Conservation (phyloP, 2,797 vertebrate species). For the Malacoraja senta region DNA sequence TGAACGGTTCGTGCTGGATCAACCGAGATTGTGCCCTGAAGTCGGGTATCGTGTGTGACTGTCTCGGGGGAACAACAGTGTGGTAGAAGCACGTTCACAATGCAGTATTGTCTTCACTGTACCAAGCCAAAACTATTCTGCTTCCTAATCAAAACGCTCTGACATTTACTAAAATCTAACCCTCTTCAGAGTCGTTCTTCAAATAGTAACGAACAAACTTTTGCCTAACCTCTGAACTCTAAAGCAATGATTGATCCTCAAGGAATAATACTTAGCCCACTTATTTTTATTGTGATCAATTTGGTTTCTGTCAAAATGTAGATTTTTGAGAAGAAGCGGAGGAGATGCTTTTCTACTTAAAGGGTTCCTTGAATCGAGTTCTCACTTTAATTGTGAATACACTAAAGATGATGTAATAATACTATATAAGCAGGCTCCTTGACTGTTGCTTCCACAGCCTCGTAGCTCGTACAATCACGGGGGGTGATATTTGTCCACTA, state of each 20-base stretch:
- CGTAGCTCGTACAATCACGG: background rate
- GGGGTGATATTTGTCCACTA: background rate
- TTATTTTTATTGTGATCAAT: background rate
- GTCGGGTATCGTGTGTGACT: slow-evolving; percentile 45
- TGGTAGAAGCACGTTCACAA: slow-evolving; percentile 58
- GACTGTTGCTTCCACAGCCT: background rate
- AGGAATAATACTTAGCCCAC: background rate
- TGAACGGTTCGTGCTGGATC: slow-evolving; percentile 19
- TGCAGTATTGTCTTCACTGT: slow-evolving; percentile 61
- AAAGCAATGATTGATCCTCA: background rate
- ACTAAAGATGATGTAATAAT: slow-evolving; percentile 20
- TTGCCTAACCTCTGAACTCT: background rate
- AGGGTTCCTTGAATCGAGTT: background rate
- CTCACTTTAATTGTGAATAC: slow-evolving; percentile 17
- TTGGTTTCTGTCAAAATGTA: background rate
- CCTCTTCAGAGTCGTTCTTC: background rate
- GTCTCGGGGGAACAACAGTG: slow-evolving; percentile 30
- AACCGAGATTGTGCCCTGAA: slow-evolving; percentile 46
- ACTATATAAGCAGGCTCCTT: slow-evolving; percentile 4
- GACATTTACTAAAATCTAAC: background rate
- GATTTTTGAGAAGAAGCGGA: background rate
- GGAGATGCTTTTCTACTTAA: background rate
- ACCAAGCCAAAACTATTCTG: slow-evolving; percentile 60
- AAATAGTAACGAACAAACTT: background rate
- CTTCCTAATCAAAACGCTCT: slow-evolving; percentile 50